Conservation (phyloP, 2,113 vertebrate species). For the Mesocricetus auratus region DNA sequence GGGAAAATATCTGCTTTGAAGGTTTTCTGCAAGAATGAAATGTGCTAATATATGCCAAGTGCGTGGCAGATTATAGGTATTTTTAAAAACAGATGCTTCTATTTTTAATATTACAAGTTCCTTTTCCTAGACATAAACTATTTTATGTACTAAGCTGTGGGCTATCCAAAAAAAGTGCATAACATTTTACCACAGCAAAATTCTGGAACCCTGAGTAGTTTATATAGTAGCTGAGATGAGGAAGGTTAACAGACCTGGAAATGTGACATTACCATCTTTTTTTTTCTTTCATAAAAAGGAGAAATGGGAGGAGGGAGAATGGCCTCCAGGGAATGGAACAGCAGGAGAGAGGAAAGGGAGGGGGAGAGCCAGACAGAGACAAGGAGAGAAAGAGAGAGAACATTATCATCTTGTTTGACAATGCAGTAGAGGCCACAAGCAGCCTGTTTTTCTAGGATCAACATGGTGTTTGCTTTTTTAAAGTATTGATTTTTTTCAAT, state of each 20-base stretch:
- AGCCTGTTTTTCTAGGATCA: conserved; percentile 5
- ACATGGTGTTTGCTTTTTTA: conserved; percentile 40
- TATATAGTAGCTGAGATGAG: neutral
- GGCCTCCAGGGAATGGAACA: too few relatives aligned
- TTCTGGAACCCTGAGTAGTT: conserved; percentile 37
- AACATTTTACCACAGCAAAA: conserved; percentile 46
- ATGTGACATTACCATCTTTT: neutral
- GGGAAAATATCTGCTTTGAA: neutral
- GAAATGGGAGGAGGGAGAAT: too few relatives aligned
- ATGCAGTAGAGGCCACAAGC: neutral
- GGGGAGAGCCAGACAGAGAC: too few relatives aligned
- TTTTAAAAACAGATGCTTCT: conserved; percentile 55
- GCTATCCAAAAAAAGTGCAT: neutral
- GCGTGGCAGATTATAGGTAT: conserved; percentile 39
- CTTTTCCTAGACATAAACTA: conserved; percentile 38
- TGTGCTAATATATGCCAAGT: conserved; percentile 22
- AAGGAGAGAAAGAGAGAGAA: too few relatives aligned
- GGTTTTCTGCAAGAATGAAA: conserved; percentile 42
- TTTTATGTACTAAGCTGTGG: neutral
- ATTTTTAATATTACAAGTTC: conserved; percentile 61
- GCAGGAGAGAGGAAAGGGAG: too few relatives aligned
- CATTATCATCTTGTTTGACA: conserved; percentile 1
- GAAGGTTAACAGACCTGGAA: neutral
- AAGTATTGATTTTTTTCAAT: neutral
- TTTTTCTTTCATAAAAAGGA: neutral